phyloP scores from a whole-genome alignment of 2,113 vertebrate genomes.

The Cyanistes caeruleus region DNA sequence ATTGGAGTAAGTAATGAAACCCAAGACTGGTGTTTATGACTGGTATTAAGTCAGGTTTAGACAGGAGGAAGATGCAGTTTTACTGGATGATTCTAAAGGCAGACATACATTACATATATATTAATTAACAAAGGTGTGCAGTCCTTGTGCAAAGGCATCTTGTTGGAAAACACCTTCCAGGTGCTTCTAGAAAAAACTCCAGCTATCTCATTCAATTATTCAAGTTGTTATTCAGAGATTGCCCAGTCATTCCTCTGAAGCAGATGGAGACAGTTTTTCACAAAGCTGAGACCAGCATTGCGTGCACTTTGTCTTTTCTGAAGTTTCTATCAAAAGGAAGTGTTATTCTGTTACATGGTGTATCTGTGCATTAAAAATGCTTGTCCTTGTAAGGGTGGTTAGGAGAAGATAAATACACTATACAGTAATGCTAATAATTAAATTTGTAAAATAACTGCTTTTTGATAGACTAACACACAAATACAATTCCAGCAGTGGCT shows the following conservation, averaged over 20 bases:
- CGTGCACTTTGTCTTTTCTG: background rate
- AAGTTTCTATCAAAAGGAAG: background rate
- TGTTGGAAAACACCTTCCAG: background rate
- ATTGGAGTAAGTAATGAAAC: background rate
- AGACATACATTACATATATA: background rate
- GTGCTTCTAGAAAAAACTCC: background rate
- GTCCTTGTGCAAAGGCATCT: background rate
- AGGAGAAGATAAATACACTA: background rate
- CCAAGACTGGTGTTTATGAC: background rate
- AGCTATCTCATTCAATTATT: background rate
- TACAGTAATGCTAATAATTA: background rate
- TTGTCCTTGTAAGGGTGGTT: background rate
- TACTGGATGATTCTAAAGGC: background rate
- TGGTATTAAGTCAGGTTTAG: background rate
- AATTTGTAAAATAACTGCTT: constrained; percentile 7
- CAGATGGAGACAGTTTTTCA: background rate
- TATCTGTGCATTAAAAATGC: background rate
- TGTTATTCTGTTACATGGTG: background rate
- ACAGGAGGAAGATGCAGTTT: background rate
- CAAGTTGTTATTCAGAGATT: background rate
- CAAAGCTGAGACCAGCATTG: background rate
- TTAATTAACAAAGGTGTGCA: background rate
- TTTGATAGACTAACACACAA: background rate
- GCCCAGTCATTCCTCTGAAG: background rate
- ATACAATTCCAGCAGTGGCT: background rate